phyloP scores from a whole-genome alignment of 1,140 invertebrate species.

The Platyura marginata region DNA sequence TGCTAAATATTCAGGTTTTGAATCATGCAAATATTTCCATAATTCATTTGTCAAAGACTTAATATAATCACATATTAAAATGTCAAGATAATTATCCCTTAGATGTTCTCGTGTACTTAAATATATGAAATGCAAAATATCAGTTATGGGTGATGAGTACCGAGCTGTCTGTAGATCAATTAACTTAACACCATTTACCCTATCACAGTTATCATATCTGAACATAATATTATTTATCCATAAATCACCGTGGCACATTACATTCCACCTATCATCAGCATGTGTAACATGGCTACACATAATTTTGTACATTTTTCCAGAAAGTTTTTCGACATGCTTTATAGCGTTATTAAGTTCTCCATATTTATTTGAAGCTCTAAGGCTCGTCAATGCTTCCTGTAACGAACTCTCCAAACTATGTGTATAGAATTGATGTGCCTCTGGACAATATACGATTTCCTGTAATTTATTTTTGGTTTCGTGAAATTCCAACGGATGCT shows the following conservation, averaged over 20 bases:
- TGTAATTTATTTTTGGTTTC: conserved; percentile 9
- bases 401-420: conserved; percentile 16
- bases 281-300: conserved; percentile 12
- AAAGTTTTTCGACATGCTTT: conserved; percentile 11
- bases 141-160: conserved; percentile 29
- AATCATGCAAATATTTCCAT: too few relatives aligned
- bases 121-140: conserved; percentile 24
- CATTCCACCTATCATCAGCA: conserved; percentile 12
- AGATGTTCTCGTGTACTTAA: conserved; percentile 18
- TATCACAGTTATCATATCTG: conserved; percentile 3
- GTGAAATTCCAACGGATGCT: conserved; percentile 5
- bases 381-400: conserved; percentile 17
- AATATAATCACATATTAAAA: conserved; percentile 10
- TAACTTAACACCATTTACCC: conserved; percentile 19
- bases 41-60: too few relatives aligned
- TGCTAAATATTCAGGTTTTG: too few relatives aligned
- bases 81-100: conserved; percentile 15
- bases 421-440: conserved; percentile 17
- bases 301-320: conserved; percentile 11
- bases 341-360: conserved; percentile 14
- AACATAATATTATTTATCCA: conserved; percentile 27
- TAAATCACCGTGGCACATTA: conserved; percentile 25
- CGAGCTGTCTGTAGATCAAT: conserved; percentile 32
- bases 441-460: conserved; percentile 19
- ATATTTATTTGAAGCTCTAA: conserved; percentile 14